Evolutionary conservation across 2,113 vertebrate genomes (phyloP).

Genomic region (Tympanuchus pallidicinctus): DNA sequence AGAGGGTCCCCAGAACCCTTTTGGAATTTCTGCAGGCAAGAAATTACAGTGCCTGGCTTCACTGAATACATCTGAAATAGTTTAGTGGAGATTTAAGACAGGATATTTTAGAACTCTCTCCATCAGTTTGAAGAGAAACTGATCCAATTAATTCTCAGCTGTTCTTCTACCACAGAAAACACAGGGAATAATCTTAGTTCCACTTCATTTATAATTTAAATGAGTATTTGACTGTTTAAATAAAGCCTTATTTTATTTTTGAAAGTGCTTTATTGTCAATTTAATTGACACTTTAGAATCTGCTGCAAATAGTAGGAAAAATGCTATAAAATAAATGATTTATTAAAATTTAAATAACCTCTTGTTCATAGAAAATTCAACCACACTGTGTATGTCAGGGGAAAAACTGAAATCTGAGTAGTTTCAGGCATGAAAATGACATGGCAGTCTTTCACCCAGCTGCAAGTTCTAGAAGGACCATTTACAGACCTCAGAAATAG

Average conservation of each 20-base stretch:
- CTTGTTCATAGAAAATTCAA: background rate
- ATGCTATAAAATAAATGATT: conserved; percentile 45
- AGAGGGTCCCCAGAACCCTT: conserved; percentile 32
- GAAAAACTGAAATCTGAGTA: background rate
- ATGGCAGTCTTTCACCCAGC: background rate
- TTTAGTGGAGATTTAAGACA: conserved; percentile 47
- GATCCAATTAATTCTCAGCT: conserved; percentile 43
- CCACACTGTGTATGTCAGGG: background rate
- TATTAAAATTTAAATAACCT: conserved; percentile 41
- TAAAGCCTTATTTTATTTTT: conserved; percentile 57
- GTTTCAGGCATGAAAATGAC: background rate
- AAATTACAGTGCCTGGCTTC: conserved; percentile 17
- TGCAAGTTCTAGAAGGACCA: background rate
- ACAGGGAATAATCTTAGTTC: conserved; percentile 33
- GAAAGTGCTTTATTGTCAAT: conserved; percentile 37
- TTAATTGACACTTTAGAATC: conserved; percentile 57
- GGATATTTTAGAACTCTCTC: conserved; percentile 24
- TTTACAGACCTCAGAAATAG: background rate
- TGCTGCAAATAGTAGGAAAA: conserved; percentile 2
- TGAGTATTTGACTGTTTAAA: conserved; percentile 59
- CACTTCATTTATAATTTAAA: conserved; percentile 65
- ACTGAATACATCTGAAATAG: conserved; percentile 26
- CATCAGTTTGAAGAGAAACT: conserved; percentile 29
- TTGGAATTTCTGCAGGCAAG: conserved; percentile 40
- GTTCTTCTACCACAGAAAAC: conserved; percentile 21